Evolutionary conservation across 1,140 invertebrate genomes (phyloP).

Genomic region (Drosophila nannoptera): DNA sequence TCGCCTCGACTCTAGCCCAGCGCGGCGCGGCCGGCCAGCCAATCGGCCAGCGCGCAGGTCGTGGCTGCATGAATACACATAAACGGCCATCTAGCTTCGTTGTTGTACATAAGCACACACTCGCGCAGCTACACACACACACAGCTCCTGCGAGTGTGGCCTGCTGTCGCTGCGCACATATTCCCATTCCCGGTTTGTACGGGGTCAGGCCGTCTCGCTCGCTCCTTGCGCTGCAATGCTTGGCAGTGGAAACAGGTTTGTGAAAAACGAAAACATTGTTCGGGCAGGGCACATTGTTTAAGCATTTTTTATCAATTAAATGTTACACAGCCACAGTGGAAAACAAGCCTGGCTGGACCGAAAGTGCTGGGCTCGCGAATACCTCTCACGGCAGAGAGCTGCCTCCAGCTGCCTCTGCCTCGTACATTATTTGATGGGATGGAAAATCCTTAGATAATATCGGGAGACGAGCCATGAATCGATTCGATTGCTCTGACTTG

Average conservation of each 20-base stretch:
- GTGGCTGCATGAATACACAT: no score
- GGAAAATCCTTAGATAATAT: no score
- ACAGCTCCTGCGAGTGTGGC: no score
- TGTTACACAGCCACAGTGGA: conserved; percentile 1
- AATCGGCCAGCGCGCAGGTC: background rate
- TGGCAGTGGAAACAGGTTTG: conserved; percentile 2
- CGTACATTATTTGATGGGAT: no score
- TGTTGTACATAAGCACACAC: no score
- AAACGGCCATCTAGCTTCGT: no score
- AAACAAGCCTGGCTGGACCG: background rate
- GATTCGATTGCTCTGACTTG: no score
- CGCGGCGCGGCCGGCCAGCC: conserved; percentile 11
- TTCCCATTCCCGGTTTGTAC: no score
- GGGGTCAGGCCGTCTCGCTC: background rate
- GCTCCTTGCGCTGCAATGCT: background rate
- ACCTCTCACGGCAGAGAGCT: background rate
- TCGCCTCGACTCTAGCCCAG: background rate
- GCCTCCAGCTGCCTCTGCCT: no score
- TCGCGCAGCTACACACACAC: no score
- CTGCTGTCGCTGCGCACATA: no score
- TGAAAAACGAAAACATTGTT: conserved; percentile 3
- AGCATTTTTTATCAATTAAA: conserved; percentile 15
- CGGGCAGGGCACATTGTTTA: background rate
- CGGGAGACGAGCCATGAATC: no score
- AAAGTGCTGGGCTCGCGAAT: background rate